A percentile compares a stretch with the other conserved stretches of the same genome.
These are phyloP conservation scores for Zaprionus camerounensis DNA, from an alignment of 1,140 invertebrate genomes.

Conservation along the genomic window DNA sequence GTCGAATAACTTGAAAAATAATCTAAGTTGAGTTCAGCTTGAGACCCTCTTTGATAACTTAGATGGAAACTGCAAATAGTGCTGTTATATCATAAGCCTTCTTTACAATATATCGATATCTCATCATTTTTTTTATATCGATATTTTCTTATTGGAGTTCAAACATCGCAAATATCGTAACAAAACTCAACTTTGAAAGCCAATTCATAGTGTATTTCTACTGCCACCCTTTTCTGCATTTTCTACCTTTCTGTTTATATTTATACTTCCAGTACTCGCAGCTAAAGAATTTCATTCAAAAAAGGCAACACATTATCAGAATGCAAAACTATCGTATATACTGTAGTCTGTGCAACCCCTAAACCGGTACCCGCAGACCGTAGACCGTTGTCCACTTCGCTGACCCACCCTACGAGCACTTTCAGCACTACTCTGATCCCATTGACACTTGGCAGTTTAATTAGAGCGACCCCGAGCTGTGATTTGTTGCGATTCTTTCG, in stretches of 20 bases:
- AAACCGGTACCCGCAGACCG: neutral
- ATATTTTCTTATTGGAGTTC: too few relatives aligned
- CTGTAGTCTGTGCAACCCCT: neutral
- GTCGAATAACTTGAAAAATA: too few relatives aligned
- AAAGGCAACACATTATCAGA: neutral
- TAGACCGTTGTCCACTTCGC: constrained; percentile 52
- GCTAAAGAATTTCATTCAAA: neutral
- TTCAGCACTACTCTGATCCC: constrained; percentile 21
- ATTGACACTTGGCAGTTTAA: constrained; percentile 78
- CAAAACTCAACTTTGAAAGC: too few relatives aligned
- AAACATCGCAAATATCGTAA: too few relatives aligned
- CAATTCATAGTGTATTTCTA: neutral
- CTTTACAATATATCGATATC: too few relatives aligned
- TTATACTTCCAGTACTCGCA: neutral
- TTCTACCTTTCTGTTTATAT: neutral
- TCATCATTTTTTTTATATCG: too few relatives aligned
- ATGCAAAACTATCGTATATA: neutral
- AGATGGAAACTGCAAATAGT: too few relatives aligned
- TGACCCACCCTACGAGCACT: constrained; percentile 22
- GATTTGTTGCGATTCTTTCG: constrained; percentile 60
- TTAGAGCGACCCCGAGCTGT: constrained; percentile 74
- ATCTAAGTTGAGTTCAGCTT: neutral
- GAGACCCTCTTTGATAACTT: neutral
- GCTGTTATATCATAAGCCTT: too few relatives aligned
- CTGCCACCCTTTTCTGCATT: neutral